A percentile compares a stretch with the other conserved stretches of the same genome.
phyloP scores from a whole-genome alignment of 35 echinoderm and acorn worm species.

The Ophioderma brevispina region DNA sequence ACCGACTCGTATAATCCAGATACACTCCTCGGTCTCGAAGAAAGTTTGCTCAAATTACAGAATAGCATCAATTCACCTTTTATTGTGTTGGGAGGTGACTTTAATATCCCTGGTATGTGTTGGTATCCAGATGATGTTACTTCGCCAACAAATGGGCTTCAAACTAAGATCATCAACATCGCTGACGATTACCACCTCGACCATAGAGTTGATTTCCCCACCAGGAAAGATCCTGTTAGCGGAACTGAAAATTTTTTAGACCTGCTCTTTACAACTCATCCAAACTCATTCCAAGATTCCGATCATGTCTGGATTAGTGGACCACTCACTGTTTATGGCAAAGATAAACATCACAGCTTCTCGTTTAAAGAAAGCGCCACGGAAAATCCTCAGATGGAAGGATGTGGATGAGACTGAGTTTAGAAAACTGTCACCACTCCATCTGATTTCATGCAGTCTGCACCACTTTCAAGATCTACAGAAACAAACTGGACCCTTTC shows the following conservation, averaged over 20 bases:
- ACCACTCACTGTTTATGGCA: not conserved
- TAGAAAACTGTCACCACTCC: not conserved
- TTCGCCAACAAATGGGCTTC: not conserved
- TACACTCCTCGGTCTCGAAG: not conserved
- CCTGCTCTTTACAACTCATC: not conserved
- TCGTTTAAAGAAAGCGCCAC: not conserved
- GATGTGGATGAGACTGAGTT: constrained; percentile 8
- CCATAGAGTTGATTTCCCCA: not conserved
- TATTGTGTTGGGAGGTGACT: constrained; percentile 43
- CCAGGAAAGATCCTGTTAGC: not conserved
- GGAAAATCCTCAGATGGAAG: not conserved
- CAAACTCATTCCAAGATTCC: not conserved
- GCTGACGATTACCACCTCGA: not conserved
- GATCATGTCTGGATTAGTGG: not conserved
- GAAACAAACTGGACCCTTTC: constrained; percentile 30
- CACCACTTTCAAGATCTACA: not conserved
- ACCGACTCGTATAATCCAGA: constrained; percentile 1
- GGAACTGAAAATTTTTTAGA: not conserved
- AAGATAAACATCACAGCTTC: not conserved
- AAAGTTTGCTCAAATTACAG: constrained; percentile 8
- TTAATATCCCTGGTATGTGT: constrained; percentile 35
- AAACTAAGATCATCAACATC: not conserved
- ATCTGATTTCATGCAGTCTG: not conserved
- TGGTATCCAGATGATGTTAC: constrained; percentile 28
- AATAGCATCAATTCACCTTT: constrained; percentile 5